phyloP scores from a whole-genome alignment of 1,140 invertebrate genomes.

The Aphelinus certus region DNA sequence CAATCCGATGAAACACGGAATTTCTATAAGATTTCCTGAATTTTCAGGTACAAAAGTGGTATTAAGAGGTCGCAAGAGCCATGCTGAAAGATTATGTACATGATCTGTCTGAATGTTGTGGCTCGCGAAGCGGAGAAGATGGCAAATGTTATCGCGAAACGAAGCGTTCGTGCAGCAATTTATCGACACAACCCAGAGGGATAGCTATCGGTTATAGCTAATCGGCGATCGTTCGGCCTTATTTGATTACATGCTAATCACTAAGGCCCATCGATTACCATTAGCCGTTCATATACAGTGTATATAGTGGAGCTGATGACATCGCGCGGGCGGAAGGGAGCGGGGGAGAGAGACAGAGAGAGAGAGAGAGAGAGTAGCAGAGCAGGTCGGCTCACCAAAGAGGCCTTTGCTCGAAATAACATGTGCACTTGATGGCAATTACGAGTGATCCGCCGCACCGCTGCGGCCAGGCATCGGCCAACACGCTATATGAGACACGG shows the following conservation, averaged over 20 bases:
- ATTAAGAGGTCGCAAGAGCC: neutral
- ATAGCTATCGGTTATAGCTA: slow-evolving; percentile 58
- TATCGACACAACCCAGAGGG: slow-evolving; percentile 51
- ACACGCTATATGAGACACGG: neutral
- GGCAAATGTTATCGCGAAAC: slow-evolving; percentile 36
- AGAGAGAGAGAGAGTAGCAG: neutral
- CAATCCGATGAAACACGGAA: neutral
- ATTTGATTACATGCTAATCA: slow-evolving; percentile 60
- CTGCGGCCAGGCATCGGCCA: no score
- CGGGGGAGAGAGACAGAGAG: no score
- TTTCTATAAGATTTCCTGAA: neutral
- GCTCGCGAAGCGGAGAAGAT: slow-evolving; percentile 1
- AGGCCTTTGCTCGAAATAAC: slow-evolving; percentile 42
- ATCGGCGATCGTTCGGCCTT: slow-evolving; percentile 57
- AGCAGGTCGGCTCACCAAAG: slow-evolving; percentile 26
- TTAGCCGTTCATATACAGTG: slow-evolving; percentile 42
- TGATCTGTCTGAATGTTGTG: neutral
- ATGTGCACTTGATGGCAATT: slow-evolving; percentile 6
- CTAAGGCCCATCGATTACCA: slow-evolving; percentile 55
- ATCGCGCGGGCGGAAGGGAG: neutral
- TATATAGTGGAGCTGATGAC: neutral
- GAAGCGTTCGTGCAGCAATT: slow-evolving; percentile 51
- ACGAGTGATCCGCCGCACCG: neutral
- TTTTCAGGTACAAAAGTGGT: neutral
- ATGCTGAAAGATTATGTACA: neutral